These are phyloP conservation scores for Drosophila neocordata DNA, from an alignment of 1,140 invertebrate species.

Conservation along the genomic window DNA sequence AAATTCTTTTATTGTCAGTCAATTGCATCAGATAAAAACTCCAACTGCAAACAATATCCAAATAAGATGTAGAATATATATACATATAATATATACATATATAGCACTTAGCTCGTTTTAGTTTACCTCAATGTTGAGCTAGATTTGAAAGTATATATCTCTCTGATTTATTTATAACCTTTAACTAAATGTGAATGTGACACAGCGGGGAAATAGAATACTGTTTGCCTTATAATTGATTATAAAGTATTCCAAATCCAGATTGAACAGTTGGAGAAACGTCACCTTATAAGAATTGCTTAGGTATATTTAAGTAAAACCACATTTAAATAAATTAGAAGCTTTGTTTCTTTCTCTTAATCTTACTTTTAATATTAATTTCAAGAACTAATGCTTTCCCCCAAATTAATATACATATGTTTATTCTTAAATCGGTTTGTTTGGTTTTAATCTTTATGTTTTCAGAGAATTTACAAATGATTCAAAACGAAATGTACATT, in stretches of 20 bases:
- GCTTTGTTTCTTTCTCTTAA: too few relatives aligned
- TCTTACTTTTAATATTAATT: too few relatives aligned
- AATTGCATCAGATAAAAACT: neutral
- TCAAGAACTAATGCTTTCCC: neutral
- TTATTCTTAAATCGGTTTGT: neutral
- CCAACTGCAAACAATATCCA: neutral
- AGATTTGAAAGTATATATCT: neutral
- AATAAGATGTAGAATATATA: neutral
- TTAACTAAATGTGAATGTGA: too few relatives aligned
- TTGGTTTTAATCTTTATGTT: neutral
- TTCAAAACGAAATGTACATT: conserved; percentile 2
- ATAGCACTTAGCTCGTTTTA: neutral
- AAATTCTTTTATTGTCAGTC: too few relatives aligned
- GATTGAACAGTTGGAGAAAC: too few relatives aligned
- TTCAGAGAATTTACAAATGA: neutral
- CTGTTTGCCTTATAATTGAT: too few relatives aligned
- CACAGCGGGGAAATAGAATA: too few relatives aligned
- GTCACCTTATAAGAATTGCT: too few relatives aligned
- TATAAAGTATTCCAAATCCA: too few relatives aligned
- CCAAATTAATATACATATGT: too few relatives aligned
- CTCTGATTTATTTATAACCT: neutral
- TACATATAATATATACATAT: neutral
- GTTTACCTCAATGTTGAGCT: neutral
- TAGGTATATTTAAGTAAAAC: too few relatives aligned
- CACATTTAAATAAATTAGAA: too few relatives aligned